Evolutionary conservation across 37 sponge, comb jelly and placozoan species (phyloP), one percentile per base, ranked within the genome.

Genomic region (Cliona cf. orientalis): DNA sequence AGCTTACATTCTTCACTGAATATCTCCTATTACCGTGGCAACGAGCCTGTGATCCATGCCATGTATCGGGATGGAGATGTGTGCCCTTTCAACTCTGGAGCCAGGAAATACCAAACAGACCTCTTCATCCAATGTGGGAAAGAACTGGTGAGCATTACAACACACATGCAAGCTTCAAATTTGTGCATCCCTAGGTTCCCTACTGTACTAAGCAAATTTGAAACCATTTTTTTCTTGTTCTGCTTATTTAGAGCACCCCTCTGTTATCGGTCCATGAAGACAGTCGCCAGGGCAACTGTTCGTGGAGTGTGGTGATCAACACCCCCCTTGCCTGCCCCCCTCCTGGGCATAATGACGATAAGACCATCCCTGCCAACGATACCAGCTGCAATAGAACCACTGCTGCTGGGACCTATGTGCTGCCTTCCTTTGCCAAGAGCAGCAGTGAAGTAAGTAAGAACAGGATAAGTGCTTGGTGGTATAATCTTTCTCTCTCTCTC

Each of bases 1-100:
- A 73, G 78, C 66, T 55, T 80, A 60, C 72, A 68, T 42, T 28
- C 29, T 33, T 7, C 74, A 31, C 87, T 81, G 26, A 42, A 62
- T 29, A 25, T 74, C 14, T 40, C 45, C 32, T 35, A 41, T 40
- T 28, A 42, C 53, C 14, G 14, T 34, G 57, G 43, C 17, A 17
- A 19, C 42, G 7, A 21, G 2, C 56, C 81, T 28, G 23, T 25
- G 34, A 84, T 84, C 37, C 69, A 66, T 41, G n/a, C 68, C 26
- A 34, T 4, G 4, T 84, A 84, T 41, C 34, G 32, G 17, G 25
- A 67, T 65, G 84, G 84, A 37, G 84, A 75, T 33, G 41, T 33
- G 21, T 84, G 84, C 40, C 34, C 26, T 19, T 22, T 45, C 34
- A 53, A 21, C 41, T 33, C 32, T 19, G 25, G 35, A 2, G 40